Percentiles rank a stretch among this genome's conserved stretches.
Conservation (phyloP, 2,797 vertebrate genomes). For the Smutsia gigantea region DNA sequence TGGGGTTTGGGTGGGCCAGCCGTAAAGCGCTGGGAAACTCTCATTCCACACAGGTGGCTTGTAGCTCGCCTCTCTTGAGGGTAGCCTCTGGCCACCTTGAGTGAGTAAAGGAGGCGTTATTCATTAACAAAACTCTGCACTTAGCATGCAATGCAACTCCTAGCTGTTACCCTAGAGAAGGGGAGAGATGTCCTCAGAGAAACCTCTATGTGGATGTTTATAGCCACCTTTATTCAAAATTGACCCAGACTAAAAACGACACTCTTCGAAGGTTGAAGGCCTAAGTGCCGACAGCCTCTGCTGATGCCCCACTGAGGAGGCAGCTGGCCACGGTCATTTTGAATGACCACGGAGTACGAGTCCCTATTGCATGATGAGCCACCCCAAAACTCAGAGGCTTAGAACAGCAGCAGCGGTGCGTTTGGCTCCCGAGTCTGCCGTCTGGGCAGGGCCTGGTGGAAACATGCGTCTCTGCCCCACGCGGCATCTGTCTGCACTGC, state of each 20-base stretch:
- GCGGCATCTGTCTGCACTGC: not conserved
- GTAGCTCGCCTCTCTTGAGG: not conserved
- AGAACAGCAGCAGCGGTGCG: too few species aligned
- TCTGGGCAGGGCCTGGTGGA: not conserved
- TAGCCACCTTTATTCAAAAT: not conserved
- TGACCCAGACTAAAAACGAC: not conserved
- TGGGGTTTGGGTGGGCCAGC: not conserved
- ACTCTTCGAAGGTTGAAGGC: not conserved
- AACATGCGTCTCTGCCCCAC: not conserved
- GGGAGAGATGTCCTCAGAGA: not conserved
- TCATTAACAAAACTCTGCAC: not conserved
- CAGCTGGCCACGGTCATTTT: fast-evolving
- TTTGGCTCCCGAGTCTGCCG: not conserved
- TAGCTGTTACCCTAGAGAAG: not conserved
- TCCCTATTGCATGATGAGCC: not conserved
- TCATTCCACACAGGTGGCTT: not conserved
- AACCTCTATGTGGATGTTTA: not conserved
- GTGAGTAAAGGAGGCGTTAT: not conserved
- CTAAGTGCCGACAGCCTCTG: not conserved
- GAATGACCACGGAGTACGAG: not conserved
- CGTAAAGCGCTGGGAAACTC: not conserved
- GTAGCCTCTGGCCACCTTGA: not conserved
- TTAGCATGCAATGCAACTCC: not conserved
- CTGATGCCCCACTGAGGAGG: not conserved
- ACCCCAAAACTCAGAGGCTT: not conserved